phyloP scores from a whole-genome alignment of 2,113 vertebrate species.

The Crocuta crocuta region DNA sequence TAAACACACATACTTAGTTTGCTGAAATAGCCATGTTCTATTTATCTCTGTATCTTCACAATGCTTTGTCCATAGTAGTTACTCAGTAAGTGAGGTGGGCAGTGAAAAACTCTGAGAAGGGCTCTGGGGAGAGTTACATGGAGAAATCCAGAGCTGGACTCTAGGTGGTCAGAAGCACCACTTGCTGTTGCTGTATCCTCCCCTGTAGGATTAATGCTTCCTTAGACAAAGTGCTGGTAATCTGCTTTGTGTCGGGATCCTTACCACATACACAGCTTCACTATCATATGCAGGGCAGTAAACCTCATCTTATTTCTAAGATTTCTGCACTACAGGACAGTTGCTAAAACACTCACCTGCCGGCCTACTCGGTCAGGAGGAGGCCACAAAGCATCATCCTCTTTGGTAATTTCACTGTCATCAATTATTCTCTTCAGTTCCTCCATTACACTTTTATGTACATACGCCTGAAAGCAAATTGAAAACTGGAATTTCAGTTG shows the following conservation, averaged over 20 bases:
- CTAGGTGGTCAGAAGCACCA: not conserved
- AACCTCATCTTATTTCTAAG: not conserved
- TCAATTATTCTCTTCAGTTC: conserved; percentile 99
- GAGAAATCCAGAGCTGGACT: not conserved
- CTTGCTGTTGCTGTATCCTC: not conserved
- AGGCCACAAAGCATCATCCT: conserved; percentile 98
- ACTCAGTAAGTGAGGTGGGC: not conserved
- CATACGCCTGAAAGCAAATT: conserved; percentile 91
- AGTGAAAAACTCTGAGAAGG: not conserved
- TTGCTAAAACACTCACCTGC: conserved; percentile 89
- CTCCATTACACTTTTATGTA: conserved; percentile 99
- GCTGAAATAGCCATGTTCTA: not conserved
- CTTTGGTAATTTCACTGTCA: conserved; percentile 99
- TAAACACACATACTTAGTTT: not conserved
- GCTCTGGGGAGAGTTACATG: not conserved
- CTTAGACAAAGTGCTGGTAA: not conserved
- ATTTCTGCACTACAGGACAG: not conserved
- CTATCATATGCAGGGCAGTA: not conserved
- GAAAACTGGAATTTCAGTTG: not conserved
- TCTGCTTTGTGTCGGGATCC: not conserved
- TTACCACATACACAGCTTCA: not conserved
- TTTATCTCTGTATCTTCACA: not conserved
- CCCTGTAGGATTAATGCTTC: not conserved
- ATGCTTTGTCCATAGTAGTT: not conserved
- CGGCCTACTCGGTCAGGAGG: conserved; percentile 97